These are phyloP conservation scores for Montipora foliosa DNA, from an alignment of 64 coral and sea anemone species.

Conservation along the genomic window DNA sequence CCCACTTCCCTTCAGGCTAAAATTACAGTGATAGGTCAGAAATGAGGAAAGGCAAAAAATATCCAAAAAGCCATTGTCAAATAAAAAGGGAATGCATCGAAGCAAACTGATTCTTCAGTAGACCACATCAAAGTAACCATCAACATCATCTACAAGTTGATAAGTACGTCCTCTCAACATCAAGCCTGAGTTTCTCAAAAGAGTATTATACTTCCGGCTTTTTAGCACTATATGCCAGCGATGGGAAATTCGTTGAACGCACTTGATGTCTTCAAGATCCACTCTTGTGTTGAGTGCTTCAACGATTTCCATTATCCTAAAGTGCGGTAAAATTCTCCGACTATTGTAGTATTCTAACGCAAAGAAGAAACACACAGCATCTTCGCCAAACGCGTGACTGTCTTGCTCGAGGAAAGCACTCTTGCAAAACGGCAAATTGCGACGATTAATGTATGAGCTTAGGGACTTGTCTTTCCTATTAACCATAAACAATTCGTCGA, in stretches of 20 bases:
- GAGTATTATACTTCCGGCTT: constrained; percentile 50
- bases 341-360: constrained; percentile 78
- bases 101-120: background rate
- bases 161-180: constrained; percentile 79
- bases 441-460: constrained; percentile 8
- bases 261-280: constrained; percentile 80
- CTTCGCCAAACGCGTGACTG: constrained; percentile 40
- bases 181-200: constrained; percentile 62
- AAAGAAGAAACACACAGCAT: constrained; percentile 88
- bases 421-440: background rate
- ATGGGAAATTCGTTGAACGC: constrained; percentile 73
- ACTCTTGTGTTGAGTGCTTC: constrained; percentile 65
- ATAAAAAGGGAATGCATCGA: too few species aligned
- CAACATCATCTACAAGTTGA: constrained; percentile 79
- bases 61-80: too few species aligned
- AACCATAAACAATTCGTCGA: constrained; percentile 74
- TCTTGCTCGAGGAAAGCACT: background rate
- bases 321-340: constrained; percentile 77
- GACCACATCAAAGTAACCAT: constrained; percentile 70
- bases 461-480: constrained; percentile 59
- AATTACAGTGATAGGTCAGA: too few species aligned
- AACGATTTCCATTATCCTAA: constrained; percentile 89
- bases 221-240: constrained; percentile 93
- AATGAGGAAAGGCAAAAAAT: too few species aligned
- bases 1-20: too few species aligned